Percentiles rank a stretch among this genome's conserved stretches.
These are phyloP conservation scores for Hystrix cristata DNA, from an alignment of 2,113 vertebrate species.

Conservation along the genomic window DNA sequence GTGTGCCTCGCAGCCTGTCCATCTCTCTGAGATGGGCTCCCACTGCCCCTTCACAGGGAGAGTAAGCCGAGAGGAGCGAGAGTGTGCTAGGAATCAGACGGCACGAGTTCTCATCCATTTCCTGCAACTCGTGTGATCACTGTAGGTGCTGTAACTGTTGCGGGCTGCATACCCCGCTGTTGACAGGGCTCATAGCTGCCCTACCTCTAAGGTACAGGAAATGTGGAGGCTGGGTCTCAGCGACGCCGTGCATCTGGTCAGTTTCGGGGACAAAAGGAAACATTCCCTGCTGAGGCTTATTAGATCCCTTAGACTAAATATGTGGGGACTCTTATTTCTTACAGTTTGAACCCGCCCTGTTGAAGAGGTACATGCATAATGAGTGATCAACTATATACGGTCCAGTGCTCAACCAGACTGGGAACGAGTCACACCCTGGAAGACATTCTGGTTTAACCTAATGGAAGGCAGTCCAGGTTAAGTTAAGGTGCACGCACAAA, in stretches of 20 bases:
- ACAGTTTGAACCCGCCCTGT: background rate
- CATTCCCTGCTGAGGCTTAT: background rate
- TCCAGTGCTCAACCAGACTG: background rate
- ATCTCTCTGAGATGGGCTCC: background rate
- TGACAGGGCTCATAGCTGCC: background rate
- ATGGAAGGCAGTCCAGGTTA: slow-evolving; percentile 16
- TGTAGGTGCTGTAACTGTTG: no score
- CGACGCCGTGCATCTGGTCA: background rate
- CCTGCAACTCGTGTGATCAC: background rate
- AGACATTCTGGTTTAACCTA: slow-evolving; percentile 20
- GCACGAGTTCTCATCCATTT: background rate
- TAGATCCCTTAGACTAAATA: background rate
- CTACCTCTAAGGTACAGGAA: background rate
- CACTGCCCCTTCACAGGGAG: background rate
- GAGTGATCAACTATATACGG: background rate
- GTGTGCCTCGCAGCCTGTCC: fast-evolving
- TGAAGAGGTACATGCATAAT: background rate
- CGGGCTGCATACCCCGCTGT: background rate
- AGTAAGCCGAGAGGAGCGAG: background rate
- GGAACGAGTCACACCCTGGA: background rate
- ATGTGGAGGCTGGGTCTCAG: background rate
- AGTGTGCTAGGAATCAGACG: background rate
- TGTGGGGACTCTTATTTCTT: background rate
- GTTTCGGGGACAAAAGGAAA: background rate
- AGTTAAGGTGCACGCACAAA: background rate